A percentile compares a stretch with the other conserved stretches of the same genome.
Evolutionary conservation across 2,797 vertebrate genomes (phyloP).

Genomic region (Tangara arthus): DNA sequence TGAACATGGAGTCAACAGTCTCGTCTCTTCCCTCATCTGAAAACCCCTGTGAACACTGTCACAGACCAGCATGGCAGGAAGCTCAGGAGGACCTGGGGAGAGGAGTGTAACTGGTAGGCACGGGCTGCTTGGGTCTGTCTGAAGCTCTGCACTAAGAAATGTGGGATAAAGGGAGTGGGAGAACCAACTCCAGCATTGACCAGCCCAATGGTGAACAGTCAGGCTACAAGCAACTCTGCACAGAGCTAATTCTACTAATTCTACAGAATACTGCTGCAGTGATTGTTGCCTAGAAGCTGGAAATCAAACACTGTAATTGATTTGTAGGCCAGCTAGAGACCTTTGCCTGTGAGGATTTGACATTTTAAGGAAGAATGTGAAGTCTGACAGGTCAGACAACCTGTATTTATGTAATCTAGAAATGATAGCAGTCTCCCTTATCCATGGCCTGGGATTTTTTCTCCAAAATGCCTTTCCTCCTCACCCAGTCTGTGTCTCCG

Average conservation of each 20-base stretch:
- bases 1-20: too few species aligned
- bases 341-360: not conserved
- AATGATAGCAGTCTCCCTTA: not conserved
- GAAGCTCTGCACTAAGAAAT: not conserved
- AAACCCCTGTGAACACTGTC: too few species aligned
- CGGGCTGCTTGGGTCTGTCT: not conserved
- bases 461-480: not conserved
- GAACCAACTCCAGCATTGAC: not conserved
- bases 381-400: not conserved
- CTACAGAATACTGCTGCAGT: not conserved
- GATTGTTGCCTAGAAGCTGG: not conserved
- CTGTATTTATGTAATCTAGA: not conserved
- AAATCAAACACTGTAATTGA: not conserved
- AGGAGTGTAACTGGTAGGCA: fast-evolving
- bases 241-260: not conserved
- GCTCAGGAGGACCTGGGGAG: not conserved
- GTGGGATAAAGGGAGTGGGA: not conserved
- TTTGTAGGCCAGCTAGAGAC: not conserved
- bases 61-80: not conserved
- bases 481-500: not conserved
- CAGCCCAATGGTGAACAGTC: not conserved
- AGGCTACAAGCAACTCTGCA: not conserved
- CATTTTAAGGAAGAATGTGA: not conserved
- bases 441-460: not conserved
- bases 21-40: too few species aligned